Evolutionary conservation across 2,888 invertebrate genomes (phyloP).

Genomic region (Lordiphosa fenestrarum): DNA sequence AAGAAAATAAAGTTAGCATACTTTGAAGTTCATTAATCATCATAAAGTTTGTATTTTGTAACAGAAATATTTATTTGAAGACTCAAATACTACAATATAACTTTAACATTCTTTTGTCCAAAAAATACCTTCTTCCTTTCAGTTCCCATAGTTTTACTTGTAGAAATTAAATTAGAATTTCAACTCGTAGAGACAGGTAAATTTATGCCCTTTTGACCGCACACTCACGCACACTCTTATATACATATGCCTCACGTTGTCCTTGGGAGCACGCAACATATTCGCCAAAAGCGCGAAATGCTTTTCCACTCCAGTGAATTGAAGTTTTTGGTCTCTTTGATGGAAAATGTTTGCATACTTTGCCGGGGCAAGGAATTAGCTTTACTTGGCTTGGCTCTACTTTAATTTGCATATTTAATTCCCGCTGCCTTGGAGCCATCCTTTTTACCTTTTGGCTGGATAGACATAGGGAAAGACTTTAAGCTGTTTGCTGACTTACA

Average conservation of each 20-base stretch:
- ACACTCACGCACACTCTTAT: background rate
- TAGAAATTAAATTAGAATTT: background rate
- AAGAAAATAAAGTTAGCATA: no score
- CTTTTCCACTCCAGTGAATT: constrained; percentile 30
- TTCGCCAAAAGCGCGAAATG: constrained; percentile 6
- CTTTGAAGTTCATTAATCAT: no score
- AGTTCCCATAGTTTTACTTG: background rate
- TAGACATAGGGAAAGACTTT: constrained; percentile 19
- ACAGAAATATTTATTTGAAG: no score
- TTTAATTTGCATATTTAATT: constrained; percentile 54
- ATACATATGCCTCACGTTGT: constrained; percentile 4
- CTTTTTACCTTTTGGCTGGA: constrained; percentile 14
- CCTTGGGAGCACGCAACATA: constrained; percentile 4
- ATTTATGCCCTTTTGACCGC: no score
- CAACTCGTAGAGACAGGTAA: no score
- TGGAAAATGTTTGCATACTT: constrained; percentile 14
- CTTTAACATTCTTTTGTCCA: no score
- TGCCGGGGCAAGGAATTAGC: constrained; percentile 15
- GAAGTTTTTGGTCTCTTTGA: constrained; percentile 23
- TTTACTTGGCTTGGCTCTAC: constrained; percentile 30
- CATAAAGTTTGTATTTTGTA: no score
- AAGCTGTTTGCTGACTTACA: constrained; percentile 2
- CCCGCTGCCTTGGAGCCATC: constrained; percentile 17
- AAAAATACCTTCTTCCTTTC: constrained; percentile 45
- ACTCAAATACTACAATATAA: no score